Evolutionary conservation across 2,888 invertebrate species (phyloP), one percentile per base, ranked within the genome.

Genomic region (Aspidiotus rigidus): DNA sequence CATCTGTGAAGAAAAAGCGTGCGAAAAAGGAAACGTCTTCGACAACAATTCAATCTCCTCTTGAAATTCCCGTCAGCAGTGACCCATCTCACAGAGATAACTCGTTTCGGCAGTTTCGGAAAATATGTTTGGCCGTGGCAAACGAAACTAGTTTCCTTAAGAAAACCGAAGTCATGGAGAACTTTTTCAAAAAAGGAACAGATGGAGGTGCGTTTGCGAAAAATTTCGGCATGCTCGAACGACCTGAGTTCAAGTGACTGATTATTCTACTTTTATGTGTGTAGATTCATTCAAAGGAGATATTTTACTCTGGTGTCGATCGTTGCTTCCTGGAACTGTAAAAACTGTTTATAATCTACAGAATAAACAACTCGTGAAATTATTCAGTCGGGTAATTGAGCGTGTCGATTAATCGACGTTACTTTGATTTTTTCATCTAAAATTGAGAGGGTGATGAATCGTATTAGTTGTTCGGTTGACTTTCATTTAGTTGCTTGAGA

Each of bases 321-420:
- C 94, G 73, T 79, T 96, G 28, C 79, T 96, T 64, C 96, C 95
- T 0, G 88, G 86, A 61, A 87, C 87, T 40, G 83, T 86, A 13
- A 92, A 93, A 77, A 81, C 91, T 71, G 85, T 94, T 44, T 97
- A 95, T 77, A 95, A 96, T 80, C 80, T 97, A 62, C 92, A 93
- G 80, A 93, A 89, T 76, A 94, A 93, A 77, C 93, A 94, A 76
- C 81, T 97, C 67, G 81, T 93, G 0, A 95, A 96, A 79, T 78
- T 94, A 59, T 95, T 93, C 77, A 87, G 92, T 60, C 84, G 85
- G 76, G 81, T 81, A 73, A 75, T 42, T 28, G 28, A 28, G 28
- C 28, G 28, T 5, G n/a, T n/a, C n/a, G n/a, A n/a, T n/a, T n/a
- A n/a, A n/a, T n/a, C n/a, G n/a, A n/a, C n/a, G n/a, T 62, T 16